A percentile compares a stretch with the other conserved stretches of the same genome.
phyloP scores from a whole-genome alignment of 2,113 vertebrate species.

The Silurus meridionalis region DNA sequence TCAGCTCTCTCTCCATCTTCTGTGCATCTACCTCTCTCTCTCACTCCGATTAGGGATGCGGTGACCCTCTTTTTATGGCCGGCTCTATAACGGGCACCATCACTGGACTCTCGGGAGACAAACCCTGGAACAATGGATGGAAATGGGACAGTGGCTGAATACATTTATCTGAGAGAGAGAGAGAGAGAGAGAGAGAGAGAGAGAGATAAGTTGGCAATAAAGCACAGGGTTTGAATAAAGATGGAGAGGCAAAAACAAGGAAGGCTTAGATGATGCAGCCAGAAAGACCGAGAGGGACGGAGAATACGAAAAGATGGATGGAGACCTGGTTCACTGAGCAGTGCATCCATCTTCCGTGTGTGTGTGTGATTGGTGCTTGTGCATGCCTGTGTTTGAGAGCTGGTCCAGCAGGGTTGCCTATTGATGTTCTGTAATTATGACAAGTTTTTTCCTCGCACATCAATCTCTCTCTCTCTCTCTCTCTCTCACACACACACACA shows the following conservation, averaged over 20 bases:
- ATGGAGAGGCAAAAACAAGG: constrained; percentile 47
- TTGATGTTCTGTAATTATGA: no score
- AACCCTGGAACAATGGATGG: constrained; percentile 59
- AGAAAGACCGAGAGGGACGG: constrained; percentile 16
- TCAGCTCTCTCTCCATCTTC: background rate
- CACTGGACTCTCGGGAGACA: constrained; percentile 51
- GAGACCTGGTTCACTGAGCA: constrained; percentile 44
- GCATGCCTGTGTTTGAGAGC: no score
- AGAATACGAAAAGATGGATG: constrained; percentile 49
- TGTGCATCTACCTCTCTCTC: constrained; percentile 2
- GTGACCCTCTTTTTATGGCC: constrained; percentile 58
- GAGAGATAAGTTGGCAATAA: background rate
- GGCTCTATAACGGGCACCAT: constrained; percentile 47
- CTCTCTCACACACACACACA: no score
- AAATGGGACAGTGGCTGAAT: constrained; percentile 72
- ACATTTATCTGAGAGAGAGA: constrained; percentile 56
- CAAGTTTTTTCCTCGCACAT: no score
- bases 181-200: constrained; percentile 33
- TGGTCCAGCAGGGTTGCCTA: no score
- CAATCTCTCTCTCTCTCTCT: no score
- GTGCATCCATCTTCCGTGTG: constrained; percentile 33
- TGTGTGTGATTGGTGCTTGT: no score
- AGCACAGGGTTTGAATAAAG: constrained; percentile 5
- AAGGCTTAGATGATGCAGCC: constrained; percentile 7
- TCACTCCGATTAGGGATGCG: constrained; percentile 50